Conservation (phyloP, 2,113 vertebrate species). For the Dicaeum eximium region DNA sequence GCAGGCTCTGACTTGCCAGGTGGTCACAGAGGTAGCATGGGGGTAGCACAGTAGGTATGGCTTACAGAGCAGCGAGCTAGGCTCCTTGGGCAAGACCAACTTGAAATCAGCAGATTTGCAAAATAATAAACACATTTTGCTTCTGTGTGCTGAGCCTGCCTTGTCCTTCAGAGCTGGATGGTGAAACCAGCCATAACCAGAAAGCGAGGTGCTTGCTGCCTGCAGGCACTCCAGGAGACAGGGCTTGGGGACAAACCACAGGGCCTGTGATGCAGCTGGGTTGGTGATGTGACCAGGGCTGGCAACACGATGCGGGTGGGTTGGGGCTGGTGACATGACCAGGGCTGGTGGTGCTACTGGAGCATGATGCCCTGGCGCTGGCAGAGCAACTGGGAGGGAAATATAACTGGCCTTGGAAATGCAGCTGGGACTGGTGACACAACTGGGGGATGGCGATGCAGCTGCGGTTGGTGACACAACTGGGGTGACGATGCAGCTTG, state of each 20-base stretch:
- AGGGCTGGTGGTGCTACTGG: not conserved
- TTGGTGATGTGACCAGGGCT: fast-evolving
- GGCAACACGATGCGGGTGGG: fast-evolving
- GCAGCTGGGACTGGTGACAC: fast-evolving
- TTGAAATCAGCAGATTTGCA: not conserved
- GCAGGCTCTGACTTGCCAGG: not conserved
- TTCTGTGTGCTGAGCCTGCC: not conserved
- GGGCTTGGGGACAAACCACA: not conserved
- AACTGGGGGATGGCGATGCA: not conserved
- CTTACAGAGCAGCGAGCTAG: not conserved
- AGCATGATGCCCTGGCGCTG: not conserved
- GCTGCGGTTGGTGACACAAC: fast-evolving
- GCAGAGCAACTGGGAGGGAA: no score
- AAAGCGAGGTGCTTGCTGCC: fast-evolving
- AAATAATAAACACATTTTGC: constrained; percentile 44
- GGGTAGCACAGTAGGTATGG: not conserved
- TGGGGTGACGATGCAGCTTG: fast-evolving
- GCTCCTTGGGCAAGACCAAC: not conserved
- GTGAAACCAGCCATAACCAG: no score
- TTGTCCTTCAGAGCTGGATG: not conserved
- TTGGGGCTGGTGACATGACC: not conserved
- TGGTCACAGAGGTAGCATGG: fast-evolving
- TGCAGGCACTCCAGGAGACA: fast-evolving
- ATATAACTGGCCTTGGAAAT: no score
- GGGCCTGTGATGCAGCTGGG: fast-evolving